phyloP scores from a whole-genome alignment of 2,888 invertebrate genomes.

The Lumbricus terrestris region DNA sequence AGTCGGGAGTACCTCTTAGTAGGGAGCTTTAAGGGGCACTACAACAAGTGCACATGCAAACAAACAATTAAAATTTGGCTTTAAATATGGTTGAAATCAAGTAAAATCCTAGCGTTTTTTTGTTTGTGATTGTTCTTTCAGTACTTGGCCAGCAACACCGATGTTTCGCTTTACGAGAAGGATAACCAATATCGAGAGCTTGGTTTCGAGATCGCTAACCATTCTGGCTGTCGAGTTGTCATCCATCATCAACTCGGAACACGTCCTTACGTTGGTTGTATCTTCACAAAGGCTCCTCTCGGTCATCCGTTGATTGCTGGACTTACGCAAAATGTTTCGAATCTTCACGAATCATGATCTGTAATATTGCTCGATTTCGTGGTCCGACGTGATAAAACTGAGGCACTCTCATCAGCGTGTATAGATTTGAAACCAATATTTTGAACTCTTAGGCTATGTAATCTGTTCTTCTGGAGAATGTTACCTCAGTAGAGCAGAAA shows the following conservation, averaged over 20 bases:
- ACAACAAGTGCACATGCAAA: too few relatives aligned
- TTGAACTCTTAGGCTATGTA: neutral
- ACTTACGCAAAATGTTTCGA: neutral
- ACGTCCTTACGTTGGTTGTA: slow-evolving; percentile 62
- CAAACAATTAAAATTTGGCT: too few relatives aligned
- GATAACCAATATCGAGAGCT: slow-evolving; percentile 75
- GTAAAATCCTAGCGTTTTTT: neutral
- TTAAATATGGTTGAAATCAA: too few relatives aligned
- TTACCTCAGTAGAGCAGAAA: neutral
- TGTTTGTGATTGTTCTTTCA: slow-evolving; percentile 42
- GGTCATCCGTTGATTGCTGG: slow-evolving; percentile 43
- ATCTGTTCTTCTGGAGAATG: neutral
- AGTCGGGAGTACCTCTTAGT: too few relatives aligned
- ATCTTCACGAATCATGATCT: neutral
- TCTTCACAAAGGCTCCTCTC: slow-evolving; percentile 57
- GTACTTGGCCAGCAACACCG: slow-evolving; percentile 68
- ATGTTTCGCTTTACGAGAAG: slow-evolving; percentile 70
- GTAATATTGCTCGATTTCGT: neutral
- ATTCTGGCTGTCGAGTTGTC: slow-evolving; percentile 74
- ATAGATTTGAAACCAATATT: neutral
- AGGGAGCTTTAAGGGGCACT: too few relatives aligned
- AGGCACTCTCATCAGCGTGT: neutral
- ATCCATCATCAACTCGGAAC: slow-evolving; percentile 65
- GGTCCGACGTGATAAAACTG: neutral
- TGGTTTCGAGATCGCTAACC: slow-evolving; percentile 73